A percentile compares a stretch with the other conserved stretches of the same genome.
These are phyloP conservation scores for Sciaenops ocellatus DNA, from an alignment of 2,797 vertebrate species.

Conservation along the genomic window DNA sequence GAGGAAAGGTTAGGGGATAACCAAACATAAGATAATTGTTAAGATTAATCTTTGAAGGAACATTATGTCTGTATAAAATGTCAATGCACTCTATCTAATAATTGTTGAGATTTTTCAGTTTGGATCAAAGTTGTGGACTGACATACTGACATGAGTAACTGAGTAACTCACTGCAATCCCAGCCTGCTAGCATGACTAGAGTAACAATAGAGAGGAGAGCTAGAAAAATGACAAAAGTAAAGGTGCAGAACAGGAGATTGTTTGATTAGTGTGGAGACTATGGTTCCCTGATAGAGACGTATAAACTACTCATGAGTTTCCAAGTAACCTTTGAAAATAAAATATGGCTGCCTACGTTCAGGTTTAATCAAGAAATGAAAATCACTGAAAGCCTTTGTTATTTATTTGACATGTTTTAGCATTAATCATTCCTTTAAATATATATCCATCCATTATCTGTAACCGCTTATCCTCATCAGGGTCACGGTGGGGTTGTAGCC, in stretches of 20 bases:
- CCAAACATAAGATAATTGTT: no score
- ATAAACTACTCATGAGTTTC: neutral
- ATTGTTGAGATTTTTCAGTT: neutral
- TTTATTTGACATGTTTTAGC: neutral
- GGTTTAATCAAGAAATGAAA: neutral
- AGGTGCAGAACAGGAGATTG: no score
- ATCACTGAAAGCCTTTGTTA: neutral
- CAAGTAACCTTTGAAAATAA: neutral
- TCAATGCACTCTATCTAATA: no score
- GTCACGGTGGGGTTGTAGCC: no score
- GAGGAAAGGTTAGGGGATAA: no score
- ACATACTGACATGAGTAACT: neutral
- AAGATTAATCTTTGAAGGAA: no score
- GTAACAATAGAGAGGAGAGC: neutral
- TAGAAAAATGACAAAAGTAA: no score
- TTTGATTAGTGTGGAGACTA: no score
- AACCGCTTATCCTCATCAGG: no score
- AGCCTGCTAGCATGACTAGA: no score
- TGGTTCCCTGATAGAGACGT: neutral
- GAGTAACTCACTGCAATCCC: neutral
- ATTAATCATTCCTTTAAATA: neutral
- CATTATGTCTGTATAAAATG: no score
- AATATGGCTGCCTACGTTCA: neutral
- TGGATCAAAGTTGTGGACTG: neutral
- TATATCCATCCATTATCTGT: no score